Evolutionary conservation across 2,113 vertebrate species (phyloP).

Genomic region (Globicephala melas): DNA sequence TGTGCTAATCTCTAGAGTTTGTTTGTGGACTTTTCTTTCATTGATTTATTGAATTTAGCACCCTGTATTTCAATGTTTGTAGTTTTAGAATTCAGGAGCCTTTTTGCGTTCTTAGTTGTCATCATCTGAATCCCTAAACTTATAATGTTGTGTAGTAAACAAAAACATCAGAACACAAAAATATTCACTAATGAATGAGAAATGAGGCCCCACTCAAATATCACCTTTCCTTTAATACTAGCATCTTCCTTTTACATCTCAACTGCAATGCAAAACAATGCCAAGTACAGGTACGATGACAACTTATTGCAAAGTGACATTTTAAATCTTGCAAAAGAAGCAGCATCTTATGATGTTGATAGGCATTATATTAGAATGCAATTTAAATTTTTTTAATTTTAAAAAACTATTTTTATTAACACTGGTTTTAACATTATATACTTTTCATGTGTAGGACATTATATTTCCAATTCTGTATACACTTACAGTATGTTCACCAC

Average conservation of each 20-base stretch:
- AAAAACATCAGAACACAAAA: neutral
- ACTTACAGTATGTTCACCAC: neutral
- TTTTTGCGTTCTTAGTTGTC: neutral
- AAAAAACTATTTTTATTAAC: neutral
- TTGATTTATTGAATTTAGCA: neutral
- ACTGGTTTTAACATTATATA: neutral
- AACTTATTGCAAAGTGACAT: neutral
- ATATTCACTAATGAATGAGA: neutral
- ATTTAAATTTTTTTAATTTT: neutral
- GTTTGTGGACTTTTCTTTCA: neutral
- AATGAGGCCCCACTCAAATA: neutral
- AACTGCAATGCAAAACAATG: neutral
- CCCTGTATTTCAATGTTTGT: neutral
- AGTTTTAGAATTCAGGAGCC: neutral
- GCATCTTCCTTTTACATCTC: neutral
- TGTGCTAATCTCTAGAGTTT: neutral
- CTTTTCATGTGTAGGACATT: neutral
- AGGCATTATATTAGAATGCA: neutral
- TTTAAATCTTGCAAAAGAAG: neutral
- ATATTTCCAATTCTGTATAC: neutral
- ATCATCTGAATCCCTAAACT: neutral
- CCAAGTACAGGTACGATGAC: neutral
- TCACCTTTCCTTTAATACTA: neutral
- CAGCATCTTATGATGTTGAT: neutral
- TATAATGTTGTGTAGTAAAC: neutral